phyloP scores from a whole-genome alignment of 2,888 invertebrate genomes.

The Nesidiocoris tenuis region DNA sequence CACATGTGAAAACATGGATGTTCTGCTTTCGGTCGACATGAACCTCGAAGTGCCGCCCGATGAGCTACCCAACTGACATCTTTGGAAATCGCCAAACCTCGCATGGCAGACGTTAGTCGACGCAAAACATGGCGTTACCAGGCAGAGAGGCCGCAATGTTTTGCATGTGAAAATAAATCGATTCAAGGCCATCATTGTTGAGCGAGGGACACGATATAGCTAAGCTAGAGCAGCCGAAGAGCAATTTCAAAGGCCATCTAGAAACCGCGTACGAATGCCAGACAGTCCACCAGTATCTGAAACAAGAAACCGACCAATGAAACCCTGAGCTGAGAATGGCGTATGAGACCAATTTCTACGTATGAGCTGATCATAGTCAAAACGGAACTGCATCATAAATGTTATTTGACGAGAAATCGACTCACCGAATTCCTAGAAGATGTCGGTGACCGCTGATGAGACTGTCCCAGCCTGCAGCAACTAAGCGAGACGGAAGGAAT shows the following conservation, averaged over 20 bases:
- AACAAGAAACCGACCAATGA: background rate
- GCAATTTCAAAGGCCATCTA: background rate
- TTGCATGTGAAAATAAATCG: background rate
- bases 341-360: no score
- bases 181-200: background rate
- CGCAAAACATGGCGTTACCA: background rate
- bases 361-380: conserved; percentile 14
- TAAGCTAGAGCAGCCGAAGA: no score
- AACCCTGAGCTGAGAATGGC: no score
- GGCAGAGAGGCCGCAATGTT: background rate
- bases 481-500: background rate
- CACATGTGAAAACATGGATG: conserved; percentile 27
- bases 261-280: background rate
- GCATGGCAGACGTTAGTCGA: background rate
- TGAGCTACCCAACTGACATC: background rate
- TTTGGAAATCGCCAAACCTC: background rate
- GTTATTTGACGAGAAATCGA: conserved; percentile 8
- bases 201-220: background rate
- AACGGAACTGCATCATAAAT: conserved; percentile 12
- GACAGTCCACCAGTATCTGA: background rate
- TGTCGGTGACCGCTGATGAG: conserved; percentile 7
- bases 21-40: conserved; percentile 22
- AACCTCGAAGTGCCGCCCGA: background rate
- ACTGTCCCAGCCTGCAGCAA: conserved; percentile 36
- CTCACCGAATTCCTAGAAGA: conserved; percentile 15